Conservation (phyloP, 1,140 invertebrate species). For the Drosophila ficusphila region DNA sequence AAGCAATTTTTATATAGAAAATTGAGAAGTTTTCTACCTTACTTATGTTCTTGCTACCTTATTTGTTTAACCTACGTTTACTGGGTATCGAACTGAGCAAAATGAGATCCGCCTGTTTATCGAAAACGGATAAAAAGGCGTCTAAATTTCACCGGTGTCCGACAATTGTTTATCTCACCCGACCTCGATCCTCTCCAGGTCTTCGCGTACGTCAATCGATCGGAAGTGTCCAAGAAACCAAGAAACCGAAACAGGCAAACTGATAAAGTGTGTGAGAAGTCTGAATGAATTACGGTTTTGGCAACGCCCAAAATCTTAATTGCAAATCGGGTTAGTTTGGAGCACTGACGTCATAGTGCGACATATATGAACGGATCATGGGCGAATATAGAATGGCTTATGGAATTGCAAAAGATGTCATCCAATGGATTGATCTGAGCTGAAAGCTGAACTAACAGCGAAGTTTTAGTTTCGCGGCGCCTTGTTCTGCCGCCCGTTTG, state of each 20-base stretch:
- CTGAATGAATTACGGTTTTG: conserved; percentile 59
- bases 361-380: not conserved
- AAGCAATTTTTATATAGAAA: not conserved
- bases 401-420: conserved; percentile 16
- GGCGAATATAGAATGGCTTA: conserved; percentile 11
- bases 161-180: conserved; percentile 62
- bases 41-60: not conserved
- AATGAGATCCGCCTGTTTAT: conserved; percentile 33
- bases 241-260: conserved; percentile 23
- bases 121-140: conserved; percentile 18
- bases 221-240: conserved; percentile 75
- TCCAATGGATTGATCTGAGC: conserved; percentile 5
- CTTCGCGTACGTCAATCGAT: conserved; percentile 67
- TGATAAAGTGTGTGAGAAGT: conserved; percentile 56
- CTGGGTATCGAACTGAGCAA: conserved; percentile 20
- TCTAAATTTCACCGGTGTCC: conserved; percentile 23
- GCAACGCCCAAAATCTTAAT: conserved; percentile 70
- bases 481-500: conserved; percentile 5
- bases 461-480: conserved; percentile 17
- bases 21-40: not conserved
- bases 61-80: not conserved
- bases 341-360: conserved; percentile 63
- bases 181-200: conserved; percentile 46
- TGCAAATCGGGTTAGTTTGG: conserved; percentile 52
- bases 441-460: conserved; percentile 37